Evolutionary conservation across 1,140 invertebrate genomes (phyloP), one percentile per base, ranked within the genome.

Genomic region (Drosophila serrata): DNA sequence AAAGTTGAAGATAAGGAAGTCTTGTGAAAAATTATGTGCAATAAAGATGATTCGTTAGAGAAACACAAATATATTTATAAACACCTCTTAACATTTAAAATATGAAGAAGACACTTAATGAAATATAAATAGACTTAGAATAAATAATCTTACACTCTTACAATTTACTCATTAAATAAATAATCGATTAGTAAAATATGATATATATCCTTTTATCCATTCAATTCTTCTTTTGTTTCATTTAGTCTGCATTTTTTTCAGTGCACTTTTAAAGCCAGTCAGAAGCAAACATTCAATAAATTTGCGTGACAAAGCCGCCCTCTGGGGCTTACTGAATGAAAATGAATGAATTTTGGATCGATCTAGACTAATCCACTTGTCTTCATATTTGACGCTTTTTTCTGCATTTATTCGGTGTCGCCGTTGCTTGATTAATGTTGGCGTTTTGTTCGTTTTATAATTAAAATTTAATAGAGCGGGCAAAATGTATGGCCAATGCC

Each of bases 301-400:
- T 87, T 90, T 87, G 85, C 81, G 85, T 87, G 76, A 88, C 82
- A 87, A 87, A 74, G 74, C 65, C 82, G 59, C 74, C 75, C 62
- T 73, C 78, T 64, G 46, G 61, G 82, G 62, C 82, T 78, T 49
- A 57, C 75, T 67, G 81, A 76, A 81, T 86, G 72, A 72, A 70
- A 76, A 81, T 86, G 72, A 72, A 70, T 72, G 65, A 69, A 69
- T 69, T 67, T 69, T 43, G 45, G 43, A 49, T 48, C 68, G 53
- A 72, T 72, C 51, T 72, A 58, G 68, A 72, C 65, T 69, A 68
- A 43, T 59, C 55, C 55, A 42, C 49, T 72, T 65, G 49, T 48
- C 45, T 75, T 65, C 45, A 75, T 55, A 75, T 59, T 75, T 76
- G 53, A 67, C 46, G 74, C 55, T 70, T 31, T 48, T 56, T 57